These are phyloP conservation scores for Drosophila triauraria DNA, from an alignment of 1,140 invertebrate species.

Conservation along the genomic window DNA sequence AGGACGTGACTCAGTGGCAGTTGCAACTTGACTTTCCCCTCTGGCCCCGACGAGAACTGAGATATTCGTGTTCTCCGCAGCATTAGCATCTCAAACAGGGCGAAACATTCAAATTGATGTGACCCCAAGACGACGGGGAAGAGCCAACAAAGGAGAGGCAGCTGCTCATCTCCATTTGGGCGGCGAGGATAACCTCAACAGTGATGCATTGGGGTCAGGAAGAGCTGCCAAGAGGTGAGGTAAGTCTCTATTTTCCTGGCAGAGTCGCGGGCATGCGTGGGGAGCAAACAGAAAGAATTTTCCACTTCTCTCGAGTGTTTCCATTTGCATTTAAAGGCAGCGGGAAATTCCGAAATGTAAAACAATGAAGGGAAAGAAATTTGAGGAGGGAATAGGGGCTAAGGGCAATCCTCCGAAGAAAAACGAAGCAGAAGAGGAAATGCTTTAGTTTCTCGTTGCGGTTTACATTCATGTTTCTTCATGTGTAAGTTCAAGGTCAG, in stretches of 20 bases:
- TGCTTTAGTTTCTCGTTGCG: neutral
- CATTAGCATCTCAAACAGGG: slow-evolving; percentile 70
- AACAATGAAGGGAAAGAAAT: slow-evolving; percentile 19
- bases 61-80: slow-evolving; percentile 53
- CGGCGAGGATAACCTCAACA: slow-evolving; percentile 24
- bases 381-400: slow-evolving; percentile 2
- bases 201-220: slow-evolving; percentile 65
- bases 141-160: neutral
- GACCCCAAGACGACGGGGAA: slow-evolving; percentile 31
- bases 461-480: slow-evolving; percentile 14
- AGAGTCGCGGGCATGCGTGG: slow-evolving; percentile 23
- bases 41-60: slow-evolving; percentile 22
- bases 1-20: slow-evolving; percentile 47
- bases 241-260: slow-evolving; percentile 16
- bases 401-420: neutral
- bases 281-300: slow-evolving; percentile 11
- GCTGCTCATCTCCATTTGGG: slow-evolving; percentile 25
- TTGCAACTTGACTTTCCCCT: slow-evolving; percentile 30
- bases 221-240: slow-evolving; percentile 7
- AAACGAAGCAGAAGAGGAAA: neutral
- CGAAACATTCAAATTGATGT: slow-evolving; percentile 67
- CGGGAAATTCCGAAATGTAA: slow-evolving; percentile 15
- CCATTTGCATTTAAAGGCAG: slow-evolving; percentile 58
- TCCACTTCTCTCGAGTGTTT: slow-evolving; percentile 16
- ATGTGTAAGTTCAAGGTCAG: slow-evolving; percentile 45